These are phyloP conservation scores for Menura novaehollandiae DNA, from an alignment of 2,113 vertebrate genomes.

Conservation along the genomic window DNA sequence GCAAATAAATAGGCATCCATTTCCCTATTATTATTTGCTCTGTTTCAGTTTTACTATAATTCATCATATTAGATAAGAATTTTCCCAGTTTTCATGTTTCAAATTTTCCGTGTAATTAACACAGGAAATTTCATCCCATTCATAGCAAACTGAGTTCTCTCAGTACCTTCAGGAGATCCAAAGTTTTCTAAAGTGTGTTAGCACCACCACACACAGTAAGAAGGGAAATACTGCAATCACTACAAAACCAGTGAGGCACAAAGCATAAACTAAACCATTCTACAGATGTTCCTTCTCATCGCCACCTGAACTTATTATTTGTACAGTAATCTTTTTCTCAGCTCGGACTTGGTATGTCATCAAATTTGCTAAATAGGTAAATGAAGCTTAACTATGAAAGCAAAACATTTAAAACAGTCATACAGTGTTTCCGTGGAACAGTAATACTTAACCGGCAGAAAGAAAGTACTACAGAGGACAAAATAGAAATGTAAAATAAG, in stretches of 20 bases:
- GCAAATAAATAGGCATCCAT: background rate
- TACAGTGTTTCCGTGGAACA: conserved; percentile 2
- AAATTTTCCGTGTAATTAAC: background rate
- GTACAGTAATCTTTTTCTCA: background rate
- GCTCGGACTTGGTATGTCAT: background rate
- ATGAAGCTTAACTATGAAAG: background rate
- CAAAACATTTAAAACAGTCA: background rate
- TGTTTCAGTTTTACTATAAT: background rate
- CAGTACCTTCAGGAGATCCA: background rate
- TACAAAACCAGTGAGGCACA: background rate
- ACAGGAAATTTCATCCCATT: background rate
- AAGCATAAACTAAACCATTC: background rate
- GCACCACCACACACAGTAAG: background rate
- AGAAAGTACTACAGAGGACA: background rate
- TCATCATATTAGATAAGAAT: background rate
- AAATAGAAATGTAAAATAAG: background rate
- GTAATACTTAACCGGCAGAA: background rate
- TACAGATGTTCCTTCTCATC: background rate
- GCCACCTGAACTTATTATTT: background rate
- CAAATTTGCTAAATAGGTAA: background rate
- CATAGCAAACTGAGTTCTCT: background rate
- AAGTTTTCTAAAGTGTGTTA: background rate
- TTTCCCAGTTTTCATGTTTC: background rate
- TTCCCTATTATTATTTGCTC: background rate
- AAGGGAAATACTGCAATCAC: background rate